These are phyloP conservation scores for Coracopsis vasa DNA, from an alignment of 2,113 vertebrate species.

Conservation along the genomic window DNA sequence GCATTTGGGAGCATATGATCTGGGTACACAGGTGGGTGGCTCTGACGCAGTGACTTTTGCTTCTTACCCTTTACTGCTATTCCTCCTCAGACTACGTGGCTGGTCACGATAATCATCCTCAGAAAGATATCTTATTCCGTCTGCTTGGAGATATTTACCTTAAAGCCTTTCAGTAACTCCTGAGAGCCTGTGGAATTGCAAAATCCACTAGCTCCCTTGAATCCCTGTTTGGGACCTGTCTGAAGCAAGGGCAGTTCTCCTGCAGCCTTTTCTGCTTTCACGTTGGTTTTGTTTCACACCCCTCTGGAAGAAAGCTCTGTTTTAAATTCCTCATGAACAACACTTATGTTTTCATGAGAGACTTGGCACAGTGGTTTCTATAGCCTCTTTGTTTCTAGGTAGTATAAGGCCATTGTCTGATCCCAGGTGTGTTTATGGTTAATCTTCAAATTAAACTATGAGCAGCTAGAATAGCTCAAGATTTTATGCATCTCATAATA, in stretches of 20 bases:
- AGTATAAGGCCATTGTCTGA: not conserved
- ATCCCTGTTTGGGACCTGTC: not conserved
- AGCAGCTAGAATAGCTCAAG: not conserved
- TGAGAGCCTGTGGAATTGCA: not conserved
- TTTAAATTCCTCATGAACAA: not conserved
- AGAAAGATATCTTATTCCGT: not conserved
- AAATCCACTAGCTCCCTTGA: not conserved
- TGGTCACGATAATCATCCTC: not conserved
- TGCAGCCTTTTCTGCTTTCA: not conserved
- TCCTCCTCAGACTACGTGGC: rapidly evolving
- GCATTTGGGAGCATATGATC: not conserved
- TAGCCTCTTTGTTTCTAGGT: not conserved
- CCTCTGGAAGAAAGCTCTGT: not conserved
- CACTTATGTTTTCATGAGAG: not conserved
- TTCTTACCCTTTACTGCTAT: not conserved
- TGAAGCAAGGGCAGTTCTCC: not conserved
- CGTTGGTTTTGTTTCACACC: not conserved
- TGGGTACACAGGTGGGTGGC: not conserved
- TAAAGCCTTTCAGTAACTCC: not conserved
- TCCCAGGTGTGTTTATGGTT: not conserved
- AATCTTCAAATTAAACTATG: not conserved
- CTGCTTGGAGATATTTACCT: not conserved
- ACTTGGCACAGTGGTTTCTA: not conserved
- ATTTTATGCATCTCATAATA: not conserved
- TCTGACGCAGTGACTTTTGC: not conserved